Conservation (phyloP, 2,888 invertebrate species). For the Torymus auratus region DNA sequence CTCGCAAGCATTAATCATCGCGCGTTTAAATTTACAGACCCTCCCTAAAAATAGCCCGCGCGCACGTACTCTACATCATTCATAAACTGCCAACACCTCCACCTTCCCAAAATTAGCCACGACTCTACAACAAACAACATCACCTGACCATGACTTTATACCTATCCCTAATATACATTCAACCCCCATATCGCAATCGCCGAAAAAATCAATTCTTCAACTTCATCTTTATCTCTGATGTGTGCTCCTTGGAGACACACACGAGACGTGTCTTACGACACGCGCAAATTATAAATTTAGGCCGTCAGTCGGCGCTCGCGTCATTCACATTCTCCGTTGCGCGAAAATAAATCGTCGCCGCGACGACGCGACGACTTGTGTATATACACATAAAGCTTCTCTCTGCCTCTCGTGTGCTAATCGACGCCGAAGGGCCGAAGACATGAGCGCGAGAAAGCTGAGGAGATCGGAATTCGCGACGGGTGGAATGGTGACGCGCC, state of each 20-base stretch:
- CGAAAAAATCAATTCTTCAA: too few relatives aligned
- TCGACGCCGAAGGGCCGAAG: constrained; percentile 36
- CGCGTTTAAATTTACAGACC: not conserved
- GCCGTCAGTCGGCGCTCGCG: constrained; percentile 40
- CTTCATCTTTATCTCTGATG: too few relatives aligned
- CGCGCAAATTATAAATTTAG: constrained; percentile 49
- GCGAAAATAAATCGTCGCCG: constrained; percentile 53
- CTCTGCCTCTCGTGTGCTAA: not conserved
- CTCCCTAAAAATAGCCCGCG: not conserved
- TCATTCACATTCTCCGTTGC: constrained; percentile 45
- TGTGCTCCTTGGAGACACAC: too few relatives aligned
- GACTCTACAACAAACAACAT: too few relatives aligned
- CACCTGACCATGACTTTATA: too few relatives aligned
- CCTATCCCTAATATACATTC: too few relatives aligned
- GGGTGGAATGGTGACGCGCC: not conserved
- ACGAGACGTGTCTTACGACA: too few relatives aligned
- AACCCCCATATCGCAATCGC: too few relatives aligned
- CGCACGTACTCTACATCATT: not conserved
- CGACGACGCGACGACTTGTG: not conserved
- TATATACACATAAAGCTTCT: too few relatives aligned
- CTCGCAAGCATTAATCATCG: constrained; percentile 24
- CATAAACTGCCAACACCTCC: constrained; percentile 1
- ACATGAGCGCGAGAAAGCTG: not conserved
- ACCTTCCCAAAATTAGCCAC: too few relatives aligned
- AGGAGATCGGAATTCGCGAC: not conserved